These are phyloP conservation scores for Scaptomyza tumidula DNA, from an alignment of 2,888 invertebrate genomes.

Conservation along the genomic window DNA sequence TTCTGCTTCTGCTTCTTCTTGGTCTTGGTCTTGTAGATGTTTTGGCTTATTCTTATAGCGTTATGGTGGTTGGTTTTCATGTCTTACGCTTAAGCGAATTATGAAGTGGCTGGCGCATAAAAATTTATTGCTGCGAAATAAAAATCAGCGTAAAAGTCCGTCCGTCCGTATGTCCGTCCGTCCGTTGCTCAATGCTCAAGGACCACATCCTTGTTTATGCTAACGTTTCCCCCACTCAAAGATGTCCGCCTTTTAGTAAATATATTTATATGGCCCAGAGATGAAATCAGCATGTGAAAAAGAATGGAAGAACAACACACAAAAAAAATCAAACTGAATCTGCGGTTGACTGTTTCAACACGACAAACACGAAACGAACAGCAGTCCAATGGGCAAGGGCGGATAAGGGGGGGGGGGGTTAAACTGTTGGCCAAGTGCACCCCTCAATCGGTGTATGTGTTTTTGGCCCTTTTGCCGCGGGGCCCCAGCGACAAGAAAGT, in stretches of 20 bases:
- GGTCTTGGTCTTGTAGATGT: neutral
- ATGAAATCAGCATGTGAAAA: slow-evolving; percentile 81
- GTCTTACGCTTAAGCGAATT: slow-evolving; percentile 78
- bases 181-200: slow-evolving; percentile 59
- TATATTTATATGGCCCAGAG: slow-evolving; percentile 35
- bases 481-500: slow-evolving; percentile 80
- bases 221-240: neutral
- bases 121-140: slow-evolving; percentile 82
- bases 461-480: slow-evolving; percentile 52
- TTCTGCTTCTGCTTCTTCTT: neutral
- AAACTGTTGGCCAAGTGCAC: slow-evolving; percentile 50
- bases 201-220: slow-evolving; percentile 63
- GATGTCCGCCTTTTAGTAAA: neutral
- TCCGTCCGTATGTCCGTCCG: slow-evolving; percentile 64
- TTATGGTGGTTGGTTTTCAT: slow-evolving; percentile 46
- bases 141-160: slow-evolving; percentile 81
- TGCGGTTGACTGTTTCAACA: slow-evolving; percentile 64
- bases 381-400: slow-evolving; percentile 11
- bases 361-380: slow-evolving; percentile 26
- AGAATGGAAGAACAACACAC: slow-evolving; percentile 9
- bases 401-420: neutral
- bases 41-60: neutral
- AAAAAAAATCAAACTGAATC: slow-evolving; percentile 52
- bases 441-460: slow-evolving; percentile 20
- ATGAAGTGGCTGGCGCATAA: slow-evolving; percentile 83